These are phyloP conservation scores for Holacanthella duospinosa DNA, from an alignment of 2,888 invertebrate species.

Conservation along the genomic window DNA sequence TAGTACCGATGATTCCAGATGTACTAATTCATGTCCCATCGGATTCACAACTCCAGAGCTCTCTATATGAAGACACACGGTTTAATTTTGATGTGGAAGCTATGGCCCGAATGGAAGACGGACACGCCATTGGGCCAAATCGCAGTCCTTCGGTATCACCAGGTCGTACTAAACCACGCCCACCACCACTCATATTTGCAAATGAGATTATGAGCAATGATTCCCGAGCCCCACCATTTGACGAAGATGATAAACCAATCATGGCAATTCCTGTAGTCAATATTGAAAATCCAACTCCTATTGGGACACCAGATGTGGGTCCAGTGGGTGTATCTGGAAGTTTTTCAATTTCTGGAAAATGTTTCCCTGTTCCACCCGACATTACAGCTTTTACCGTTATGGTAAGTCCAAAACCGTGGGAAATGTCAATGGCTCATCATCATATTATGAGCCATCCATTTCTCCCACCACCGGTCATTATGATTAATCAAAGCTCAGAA, in stretches of 20 bases:
- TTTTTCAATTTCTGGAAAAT: not conserved
- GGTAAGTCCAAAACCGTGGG: constrained; percentile 20
- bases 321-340: not conserved
- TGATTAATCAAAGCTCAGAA: constrained; percentile 43
- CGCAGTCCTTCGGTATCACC: constrained; percentile 7
- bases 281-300: constrained; percentile 37
- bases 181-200: constrained; percentile 37
- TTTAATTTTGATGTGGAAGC: not conserved
- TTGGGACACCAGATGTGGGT: not conserved
- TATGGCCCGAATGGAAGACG: not conserved
- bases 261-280: constrained; percentile 33
- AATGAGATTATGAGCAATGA: constrained; percentile 32
- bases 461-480: constrained; percentile 40
- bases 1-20: constrained; percentile 32
- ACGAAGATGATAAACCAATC: not conserved
- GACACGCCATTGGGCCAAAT: not conserved
- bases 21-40: constrained; percentile 37
- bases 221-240: not conserved
- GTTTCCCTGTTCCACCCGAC: not conserved
- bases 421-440: not conserved
- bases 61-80: constrained; percentile 7
- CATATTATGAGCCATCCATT: constrained; percentile 13
- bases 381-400: not conserved
- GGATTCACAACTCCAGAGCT: constrained; percentile 30
- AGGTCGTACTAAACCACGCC: constrained; percentile 30